Percentiles rank a stretch among this genome's conserved stretches.
These are phyloP conservation scores for Colletes collaris DNA, from an alignment of 2,888 invertebrate genomes.

Conservation along the genomic window DNA sequence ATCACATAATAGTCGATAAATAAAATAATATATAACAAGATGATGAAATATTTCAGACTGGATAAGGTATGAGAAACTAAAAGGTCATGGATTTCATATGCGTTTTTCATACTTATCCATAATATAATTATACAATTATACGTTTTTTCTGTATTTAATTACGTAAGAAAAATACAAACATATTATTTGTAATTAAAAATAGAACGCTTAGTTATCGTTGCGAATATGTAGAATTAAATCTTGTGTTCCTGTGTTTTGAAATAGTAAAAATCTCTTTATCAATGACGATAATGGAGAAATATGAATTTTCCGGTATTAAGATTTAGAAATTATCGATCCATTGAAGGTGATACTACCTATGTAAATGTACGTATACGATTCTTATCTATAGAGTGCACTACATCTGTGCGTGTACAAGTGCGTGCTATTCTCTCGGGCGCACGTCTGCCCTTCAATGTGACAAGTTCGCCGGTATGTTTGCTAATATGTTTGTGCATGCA, in stretches of 20 bases:
- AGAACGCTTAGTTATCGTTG: too few species aligned
- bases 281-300: not conserved
- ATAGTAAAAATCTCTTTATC: not conserved
- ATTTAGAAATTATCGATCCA: slow-evolving; percentile 40
- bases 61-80: not conserved
- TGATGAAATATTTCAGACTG: not conserved
- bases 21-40: not conserved
- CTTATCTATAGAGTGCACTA: slow-evolving; percentile 30
- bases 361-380: slow-evolving; percentile 32
- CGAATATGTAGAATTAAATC: not conserved
- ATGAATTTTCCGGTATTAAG: slow-evolving; percentile 17
- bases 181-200: too few species aligned
- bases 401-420: slow-evolving; percentile 49
- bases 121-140: too few species aligned
- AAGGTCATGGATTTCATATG: not conserved
- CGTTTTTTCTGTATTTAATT: too few species aligned
- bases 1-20: too few species aligned
- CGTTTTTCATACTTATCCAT: too few species aligned
- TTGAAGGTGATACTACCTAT: slow-evolving; percentile 38
- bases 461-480: slow-evolving; percentile 25
- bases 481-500: slow-evolving; percentile 19
- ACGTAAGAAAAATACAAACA: too few species aligned
- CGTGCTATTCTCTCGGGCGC: slow-evolving; percentile 79
- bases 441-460: slow-evolving; percentile 75
- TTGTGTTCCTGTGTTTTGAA: not conserved